These are phyloP conservation scores for Aplysina aerophoba DNA, from an alignment of 37 sponge, comb jelly and placozoan species.

Conservation along the genomic window DNA sequence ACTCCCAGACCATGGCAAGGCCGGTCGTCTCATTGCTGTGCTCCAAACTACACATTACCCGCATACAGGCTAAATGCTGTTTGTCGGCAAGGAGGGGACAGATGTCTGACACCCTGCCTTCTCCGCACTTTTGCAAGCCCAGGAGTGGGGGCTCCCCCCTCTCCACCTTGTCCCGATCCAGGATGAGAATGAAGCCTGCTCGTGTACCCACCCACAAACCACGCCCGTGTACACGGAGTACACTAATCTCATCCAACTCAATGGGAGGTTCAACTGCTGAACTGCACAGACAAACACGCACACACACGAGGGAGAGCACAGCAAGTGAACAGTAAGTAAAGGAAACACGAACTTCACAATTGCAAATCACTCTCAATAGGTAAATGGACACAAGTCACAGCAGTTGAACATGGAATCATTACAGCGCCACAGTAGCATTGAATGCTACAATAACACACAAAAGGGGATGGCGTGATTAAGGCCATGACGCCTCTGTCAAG, in stretches of 20 bases:
- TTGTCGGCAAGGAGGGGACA: constrained; percentile 39
- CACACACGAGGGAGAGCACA: neutral
- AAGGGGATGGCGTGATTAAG: no score
- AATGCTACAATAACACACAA: no score
- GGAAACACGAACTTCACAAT: neutral
- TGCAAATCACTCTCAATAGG: neutral
- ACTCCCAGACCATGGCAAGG: constrained; percentile 62
- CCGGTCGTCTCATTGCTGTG: constrained; percentile 66
- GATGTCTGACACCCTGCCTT: constrained; percentile 65
- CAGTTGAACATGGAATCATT: no score
- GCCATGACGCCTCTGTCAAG: no score
- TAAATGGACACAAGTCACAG: no score
- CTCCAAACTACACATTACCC: constrained; percentile 78
- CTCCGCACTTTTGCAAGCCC: constrained; percentile 70
- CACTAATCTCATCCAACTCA: constrained; percentile 67
- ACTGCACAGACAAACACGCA: neutral
- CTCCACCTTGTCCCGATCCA: constrained; percentile 57
- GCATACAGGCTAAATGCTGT: neutral
- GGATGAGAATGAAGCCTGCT: constrained; percentile 63
- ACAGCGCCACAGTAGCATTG: no score
- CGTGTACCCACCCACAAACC: constrained; percentile 80
- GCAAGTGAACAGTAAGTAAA: neutral
- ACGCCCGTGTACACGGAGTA: constrained; percentile 64
- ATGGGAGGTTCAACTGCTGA: neutral
- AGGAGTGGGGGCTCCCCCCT: constrained; percentile 39